These are phyloP conservation scores for Melinaea menophilus DNA, from an alignment of 2,888 invertebrate species.

Conservation along the genomic window DNA sequence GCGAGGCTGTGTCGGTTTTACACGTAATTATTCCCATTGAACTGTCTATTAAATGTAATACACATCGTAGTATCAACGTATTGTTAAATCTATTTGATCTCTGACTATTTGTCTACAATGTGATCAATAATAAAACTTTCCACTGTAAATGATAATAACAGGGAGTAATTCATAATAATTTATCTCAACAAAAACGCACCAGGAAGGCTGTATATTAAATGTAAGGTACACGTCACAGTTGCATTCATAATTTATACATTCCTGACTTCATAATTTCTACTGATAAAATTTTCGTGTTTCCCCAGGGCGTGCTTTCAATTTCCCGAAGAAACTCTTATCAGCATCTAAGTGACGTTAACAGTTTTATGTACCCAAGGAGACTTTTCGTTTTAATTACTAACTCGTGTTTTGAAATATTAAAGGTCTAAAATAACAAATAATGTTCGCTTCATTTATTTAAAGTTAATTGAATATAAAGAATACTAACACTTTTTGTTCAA, in stretches of 20 bases:
- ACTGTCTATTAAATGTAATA: background rate
- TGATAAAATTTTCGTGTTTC: conserved; percentile 46
- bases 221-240: conserved; percentile 36
- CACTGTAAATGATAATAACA: background rate
- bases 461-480: too few relatives aligned
- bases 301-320: conserved; percentile 45
- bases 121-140: background rate
- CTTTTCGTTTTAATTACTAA: conserved; percentile 22
- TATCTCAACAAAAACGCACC: conserved; percentile 6
- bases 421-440: too few relatives aligned
- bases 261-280: conserved; percentile 49
- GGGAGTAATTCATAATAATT: conserved; percentile 4
- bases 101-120: too few relatives aligned
- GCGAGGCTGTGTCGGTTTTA: conserved; percentile 43
- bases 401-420: background rate
- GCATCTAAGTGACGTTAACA: conserved; percentile 16
- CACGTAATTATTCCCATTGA: conserved; percentile 5
- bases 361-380: conserved; percentile 16
- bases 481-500: too few relatives aligned
- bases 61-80: background rate
- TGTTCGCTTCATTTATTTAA: too few relatives aligned
- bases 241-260: conserved; percentile 55
- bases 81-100: background rate
- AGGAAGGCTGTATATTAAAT: conserved; percentile 29
- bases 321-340: conserved; percentile 46